These are phyloP conservation scores for Acrossocheilus fasciatus DNA, from an alignment of 2,797 vertebrate genomes.

Conservation along the genomic window DNA sequence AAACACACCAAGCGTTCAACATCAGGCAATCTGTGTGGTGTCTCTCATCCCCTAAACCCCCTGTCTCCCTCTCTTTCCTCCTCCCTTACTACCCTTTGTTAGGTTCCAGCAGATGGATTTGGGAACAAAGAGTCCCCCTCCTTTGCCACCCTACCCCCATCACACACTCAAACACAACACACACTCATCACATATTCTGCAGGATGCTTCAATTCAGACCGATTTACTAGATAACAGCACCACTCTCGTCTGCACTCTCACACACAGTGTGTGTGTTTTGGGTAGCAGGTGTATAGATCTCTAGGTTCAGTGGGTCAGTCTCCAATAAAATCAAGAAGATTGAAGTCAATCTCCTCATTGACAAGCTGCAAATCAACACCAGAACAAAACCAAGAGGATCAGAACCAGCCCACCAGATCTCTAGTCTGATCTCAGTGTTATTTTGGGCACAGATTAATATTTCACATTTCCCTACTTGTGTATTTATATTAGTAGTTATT, in stretches of 20 bases:
- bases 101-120: constrained; percentile 91
- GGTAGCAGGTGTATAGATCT: constrained; percentile 61
- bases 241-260: constrained; percentile 76
- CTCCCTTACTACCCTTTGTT: constrained; percentile 79
- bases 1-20: constrained; percentile 29
- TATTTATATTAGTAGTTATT: neutral
- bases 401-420: constrained; percentile 34
- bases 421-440: constrained; percentile 17
- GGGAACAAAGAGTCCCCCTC: constrained; percentile 81
- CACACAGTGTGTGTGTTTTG: constrained; percentile 60
- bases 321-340: constrained; percentile 91
- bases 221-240: constrained; percentile 84
- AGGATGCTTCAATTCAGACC: constrained; percentile 84
- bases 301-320: constrained; percentile 64
- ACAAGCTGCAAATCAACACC: constrained; percentile 81
- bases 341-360: constrained; percentile 91
- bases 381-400: constrained; percentile 68
- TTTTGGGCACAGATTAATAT: neutral
- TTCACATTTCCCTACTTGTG: neutral
- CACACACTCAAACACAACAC: constrained; percentile 52
- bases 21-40: constrained; percentile 49
- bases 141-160: constrained; percentile 67
- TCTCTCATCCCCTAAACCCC: constrained; percentile 44
- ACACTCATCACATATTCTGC: constrained; percentile 80
- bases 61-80: constrained; percentile 62